phyloP scores from a whole-genome alignment of 2,888 invertebrate species.

The Macrosoma leucophasiata region DNA sequence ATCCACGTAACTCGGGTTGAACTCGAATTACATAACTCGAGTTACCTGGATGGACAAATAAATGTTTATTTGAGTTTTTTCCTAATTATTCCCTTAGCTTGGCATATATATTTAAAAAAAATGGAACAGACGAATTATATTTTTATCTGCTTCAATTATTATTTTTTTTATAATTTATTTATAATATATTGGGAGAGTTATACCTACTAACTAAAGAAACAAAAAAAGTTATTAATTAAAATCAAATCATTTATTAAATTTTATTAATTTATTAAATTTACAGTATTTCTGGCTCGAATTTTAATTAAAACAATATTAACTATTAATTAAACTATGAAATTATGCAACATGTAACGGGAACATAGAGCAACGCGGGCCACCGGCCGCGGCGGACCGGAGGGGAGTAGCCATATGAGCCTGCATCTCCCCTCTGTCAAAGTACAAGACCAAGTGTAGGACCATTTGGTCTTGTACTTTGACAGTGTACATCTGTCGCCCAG shows the following conservation, averaged over 20 bases:
- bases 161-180: constrained; percentile 2
- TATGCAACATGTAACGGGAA: no score
- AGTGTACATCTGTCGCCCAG: no score
- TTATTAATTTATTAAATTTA: no score
- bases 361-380: no score
- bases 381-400: no score
- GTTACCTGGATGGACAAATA: constrained; percentile 1
- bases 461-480: no score
- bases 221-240: constrained; percentile 10
- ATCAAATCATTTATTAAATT: constrained; percentile 11
- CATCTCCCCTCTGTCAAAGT: no score
- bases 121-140: neutral
- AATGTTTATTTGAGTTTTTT: no score
- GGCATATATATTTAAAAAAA: neutral
- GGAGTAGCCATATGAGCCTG: no score
- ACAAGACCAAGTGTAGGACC: no score
- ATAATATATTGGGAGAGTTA: constrained; percentile 4
- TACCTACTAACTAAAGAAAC: constrained; percentile 4
- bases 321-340: constrained; percentile 1
- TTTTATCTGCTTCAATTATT: constrained; percentile 6
- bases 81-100: neutral
- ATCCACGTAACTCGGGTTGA: constrained; percentile 3
- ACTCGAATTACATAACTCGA: constrained; percentile 5
- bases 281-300: no score
- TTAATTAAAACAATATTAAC: constrained; percentile 2